phyloP scores from a whole-genome alignment of 2,888 invertebrate species.

The Tenthredo mesomela region DNA sequence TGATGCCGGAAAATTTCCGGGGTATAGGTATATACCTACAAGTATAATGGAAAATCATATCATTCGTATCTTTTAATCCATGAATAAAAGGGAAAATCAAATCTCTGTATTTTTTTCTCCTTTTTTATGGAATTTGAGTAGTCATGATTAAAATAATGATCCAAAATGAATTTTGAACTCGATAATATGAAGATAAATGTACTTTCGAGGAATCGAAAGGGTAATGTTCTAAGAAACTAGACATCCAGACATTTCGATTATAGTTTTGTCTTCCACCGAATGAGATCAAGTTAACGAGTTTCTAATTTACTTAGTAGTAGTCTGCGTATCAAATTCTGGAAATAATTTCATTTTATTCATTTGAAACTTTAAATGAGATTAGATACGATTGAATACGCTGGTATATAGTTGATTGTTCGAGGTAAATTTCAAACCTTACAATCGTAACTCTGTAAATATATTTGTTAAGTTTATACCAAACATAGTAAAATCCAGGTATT shows the following conservation, averaged over 20 bases:
- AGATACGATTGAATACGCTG: not conserved
- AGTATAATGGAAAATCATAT: conserved; percentile 8
- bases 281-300: not conserved
- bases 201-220: no score
- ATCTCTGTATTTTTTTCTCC: not conserved
- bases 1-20: conserved; percentile 8
- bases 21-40: not conserved
- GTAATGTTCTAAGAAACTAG: not conserved
- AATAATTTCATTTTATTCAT: not conserved
- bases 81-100: not conserved
- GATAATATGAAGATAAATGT: no score
- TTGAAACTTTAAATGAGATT: not conserved
- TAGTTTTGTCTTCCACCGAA: not conserved
- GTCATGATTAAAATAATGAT: not conserved
- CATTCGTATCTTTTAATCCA: not conserved
- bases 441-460: not conserved
- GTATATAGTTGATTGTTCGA: not conserved
- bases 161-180: not conserved
- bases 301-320: not conserved
- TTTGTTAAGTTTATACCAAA: not conserved
- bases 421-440: not conserved
- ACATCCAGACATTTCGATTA: not conserved
- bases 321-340: not conserved
- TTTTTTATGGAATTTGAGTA: not conserved
- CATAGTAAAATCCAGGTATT: not conserved